These are phyloP conservation scores for Ancistrus triradiatus DNA, from an alignment of 2,113 vertebrate genomes.

Conservation along the genomic window DNA sequence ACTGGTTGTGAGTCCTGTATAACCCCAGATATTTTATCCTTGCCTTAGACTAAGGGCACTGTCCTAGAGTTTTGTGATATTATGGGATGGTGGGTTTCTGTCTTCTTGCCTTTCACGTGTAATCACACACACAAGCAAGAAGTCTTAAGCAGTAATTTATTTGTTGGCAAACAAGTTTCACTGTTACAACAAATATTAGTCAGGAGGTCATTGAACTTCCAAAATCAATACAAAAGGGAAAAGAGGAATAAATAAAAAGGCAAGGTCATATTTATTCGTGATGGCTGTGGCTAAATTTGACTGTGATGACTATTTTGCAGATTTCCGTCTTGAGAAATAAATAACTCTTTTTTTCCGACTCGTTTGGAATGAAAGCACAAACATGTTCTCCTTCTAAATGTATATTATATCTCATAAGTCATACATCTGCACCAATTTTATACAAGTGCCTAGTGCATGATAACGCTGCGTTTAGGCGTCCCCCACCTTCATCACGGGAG, in stretches of 20 bases:
- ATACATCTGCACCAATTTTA: conserved; percentile 65
- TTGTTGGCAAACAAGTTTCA: conserved; percentile 96
- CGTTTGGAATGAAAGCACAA: conserved; percentile 63
- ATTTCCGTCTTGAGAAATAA: conserved; percentile 63
- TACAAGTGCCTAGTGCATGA: conserved; percentile 68
- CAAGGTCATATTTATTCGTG: conserved; percentile 68
- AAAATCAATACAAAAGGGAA: conserved; percentile 58
- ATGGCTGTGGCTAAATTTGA: conserved; percentile 60
- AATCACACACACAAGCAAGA: conserved; percentile 34
- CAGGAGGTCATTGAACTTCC: conserved; percentile 76
- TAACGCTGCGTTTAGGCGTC: conserved; percentile 59
- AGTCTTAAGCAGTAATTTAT: conserved; percentile 90
- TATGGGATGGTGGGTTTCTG: too few species aligned
- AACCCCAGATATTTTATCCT: too few species aligned
- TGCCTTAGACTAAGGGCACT: too few species aligned
- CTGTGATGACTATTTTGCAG: conserved; percentile 69
- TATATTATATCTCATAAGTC: conserved; percentile 70
- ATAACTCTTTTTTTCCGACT: conserved; percentile 77
- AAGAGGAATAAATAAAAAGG: conserved; percentile 84
- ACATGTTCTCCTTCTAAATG: conserved; percentile 68
- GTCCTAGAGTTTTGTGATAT: too few species aligned
- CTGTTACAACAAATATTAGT: conserved; percentile 98
- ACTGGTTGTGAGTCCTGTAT: too few species aligned
- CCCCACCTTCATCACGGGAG: conserved; percentile 40
- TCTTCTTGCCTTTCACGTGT: neutral